Evolutionary conservation across 1,140 invertebrate genomes (phyloP), one percentile per base, ranked within the genome.

Genomic region (Pristionchus pacificus): DNA sequence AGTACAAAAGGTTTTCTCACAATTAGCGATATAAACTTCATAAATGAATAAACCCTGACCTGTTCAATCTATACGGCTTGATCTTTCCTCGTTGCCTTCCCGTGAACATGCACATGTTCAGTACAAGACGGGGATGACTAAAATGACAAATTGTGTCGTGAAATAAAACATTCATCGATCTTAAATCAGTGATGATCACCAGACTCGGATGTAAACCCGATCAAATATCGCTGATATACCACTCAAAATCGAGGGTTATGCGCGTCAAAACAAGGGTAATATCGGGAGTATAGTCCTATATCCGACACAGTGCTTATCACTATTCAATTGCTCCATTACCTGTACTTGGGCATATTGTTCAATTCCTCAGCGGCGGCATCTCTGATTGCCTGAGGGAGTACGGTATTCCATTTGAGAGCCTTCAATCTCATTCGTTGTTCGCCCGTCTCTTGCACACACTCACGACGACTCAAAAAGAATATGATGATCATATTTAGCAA

Each of bases 21-120:
- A n/a, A n/a, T n/a, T n/a, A n/a, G n/a, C n/a, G n/a, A n/a, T n/a
- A n/a, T 74, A 77, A 10, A 80, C 60, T 15, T 80, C 76, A 57
- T 65, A 82, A n/a, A n/a, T n/a, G n/a, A n/a, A n/a, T n/a, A n/a
- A n/a, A 10, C 38, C 38, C 38, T 49, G 83, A 79, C 10, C 81
- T 71, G 67, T 73, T 79, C 10, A 83, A 49, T 3, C 81, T 72
- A 57, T 74, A 84, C 3, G 76, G 80, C 74, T 82, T 84, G 29
- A 83, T 77, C 71, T 83, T 83, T 71, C 81, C 81, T 29, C 81
- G 68, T 68, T 70, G 73, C 10, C 79, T 70, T 60, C 80, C 83
- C 2, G 82, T 83, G 68, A 83, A 83, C 71, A 71, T 65, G 60
- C 81, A 83, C 82, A 84, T 80, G 61, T 82, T 78, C 15, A 79